phyloP scores from a whole-genome alignment of 2,797 vertebrate species.

The Benthosema pterotum region DNA sequence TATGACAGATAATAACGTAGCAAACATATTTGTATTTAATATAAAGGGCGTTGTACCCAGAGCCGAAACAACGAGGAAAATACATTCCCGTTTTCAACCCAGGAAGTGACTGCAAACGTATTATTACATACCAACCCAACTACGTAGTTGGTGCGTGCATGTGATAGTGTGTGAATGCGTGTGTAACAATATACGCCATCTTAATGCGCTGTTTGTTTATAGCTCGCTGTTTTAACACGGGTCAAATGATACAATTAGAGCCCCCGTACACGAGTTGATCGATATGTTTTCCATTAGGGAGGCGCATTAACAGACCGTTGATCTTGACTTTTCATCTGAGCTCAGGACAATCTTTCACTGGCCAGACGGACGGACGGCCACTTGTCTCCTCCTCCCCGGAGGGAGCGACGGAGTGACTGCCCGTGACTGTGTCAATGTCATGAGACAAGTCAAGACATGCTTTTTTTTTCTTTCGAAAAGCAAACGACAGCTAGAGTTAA shows the following conservation, averaged over 20 bases:
- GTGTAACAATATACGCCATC: conserved; percentile 4
- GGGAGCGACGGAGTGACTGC: too few species aligned
- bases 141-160: conserved; percentile 1
- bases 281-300: conserved; percentile 62
- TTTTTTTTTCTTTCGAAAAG: too few species aligned
- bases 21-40: too few species aligned
- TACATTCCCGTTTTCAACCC: conserved; percentile 36
- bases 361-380: conserved; percentile 34
- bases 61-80: conserved; percentile 27
- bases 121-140: conserved; percentile 8
- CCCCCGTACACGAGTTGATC: conserved; percentile 46
- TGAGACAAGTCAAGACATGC: too few species aligned
- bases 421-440: too few species aligned
- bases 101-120: conserved; percentile 56
- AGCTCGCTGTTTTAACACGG: conserved; percentile 24
- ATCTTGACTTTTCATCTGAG: not conserved
- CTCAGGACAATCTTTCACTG: conserved; percentile 2
- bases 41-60: conserved; percentile 42
- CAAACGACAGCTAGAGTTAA: too few species aligned
- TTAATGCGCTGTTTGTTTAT: conserved; percentile 58
- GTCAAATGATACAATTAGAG: conserved; percentile 56
- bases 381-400: not conserved
- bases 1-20: too few species aligned
- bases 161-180: not conserved
- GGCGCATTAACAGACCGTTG: conserved; percentile 55